Conservation (phyloP, 2,888 invertebrate genomes). For the Temnothorax unifasciatus region DNA sequence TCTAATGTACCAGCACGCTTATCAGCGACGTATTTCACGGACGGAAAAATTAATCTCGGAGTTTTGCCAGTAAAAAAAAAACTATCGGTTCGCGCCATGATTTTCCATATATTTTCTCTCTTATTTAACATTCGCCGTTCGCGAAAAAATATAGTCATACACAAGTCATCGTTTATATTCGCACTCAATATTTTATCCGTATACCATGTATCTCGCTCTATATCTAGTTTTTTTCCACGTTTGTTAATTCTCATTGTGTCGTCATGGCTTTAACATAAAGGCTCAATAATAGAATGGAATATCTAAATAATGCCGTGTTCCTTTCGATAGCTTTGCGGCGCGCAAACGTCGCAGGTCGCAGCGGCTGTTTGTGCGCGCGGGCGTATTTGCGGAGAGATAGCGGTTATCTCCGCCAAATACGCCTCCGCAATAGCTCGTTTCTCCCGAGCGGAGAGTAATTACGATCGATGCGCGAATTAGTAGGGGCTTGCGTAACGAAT, state of each 20-base stretch:
- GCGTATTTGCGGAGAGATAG: conserved; percentile 52
- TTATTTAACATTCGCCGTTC: not conserved
- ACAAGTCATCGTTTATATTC: conserved; percentile 8
- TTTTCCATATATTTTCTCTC: not conserved
- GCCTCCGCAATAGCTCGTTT: conserved; percentile 42
- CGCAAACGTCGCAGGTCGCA: conserved; percentile 23
- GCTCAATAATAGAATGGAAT: conserved; percentile 4
- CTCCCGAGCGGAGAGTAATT: conserved; percentile 36
- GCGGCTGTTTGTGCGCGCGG: conserved; percentile 25
- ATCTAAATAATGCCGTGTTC: conserved; percentile 10
- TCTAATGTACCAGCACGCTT: not conserved
- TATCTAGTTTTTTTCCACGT: not conserved
- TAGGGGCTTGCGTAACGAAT: conserved; percentile 28
- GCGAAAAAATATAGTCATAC: not conserved
- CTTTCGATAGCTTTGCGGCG: not conserved
- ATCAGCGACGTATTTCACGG: conserved; percentile 17
- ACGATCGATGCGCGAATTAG: conserved; percentile 48
- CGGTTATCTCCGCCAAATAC: conserved; percentile 51
- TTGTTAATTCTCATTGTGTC: not conserved
- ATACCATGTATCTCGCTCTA: not conserved
- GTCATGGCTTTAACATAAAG: not conserved
- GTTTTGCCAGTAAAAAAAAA: not conserved
- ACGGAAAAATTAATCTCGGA: conserved; percentile 18
- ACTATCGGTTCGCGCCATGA: not conserved
- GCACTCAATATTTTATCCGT: not conserved